A percentile compares a stretch with the other conserved stretches of the same genome.
phyloP scores from a whole-genome alignment of 1,140 invertebrate genomes.

The Heliconius melpomene region DNA sequence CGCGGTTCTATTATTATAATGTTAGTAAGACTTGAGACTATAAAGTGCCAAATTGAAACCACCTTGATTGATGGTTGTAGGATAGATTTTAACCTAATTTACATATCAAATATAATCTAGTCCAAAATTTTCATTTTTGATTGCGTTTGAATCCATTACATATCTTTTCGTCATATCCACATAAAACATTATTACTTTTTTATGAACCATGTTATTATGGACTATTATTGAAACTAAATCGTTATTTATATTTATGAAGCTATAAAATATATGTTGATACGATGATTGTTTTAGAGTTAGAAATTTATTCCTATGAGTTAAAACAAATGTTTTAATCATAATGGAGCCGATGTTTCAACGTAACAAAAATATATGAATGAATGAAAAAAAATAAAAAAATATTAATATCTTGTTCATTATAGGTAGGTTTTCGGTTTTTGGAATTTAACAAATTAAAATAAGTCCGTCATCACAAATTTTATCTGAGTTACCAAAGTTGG shows the following conservation, averaged over 20 bases:
- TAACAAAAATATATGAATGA: background rate
- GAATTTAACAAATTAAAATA: background rate
- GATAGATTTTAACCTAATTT: slow-evolving; percentile 40
- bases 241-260: slow-evolving; percentile 44
- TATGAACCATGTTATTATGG: slow-evolving; percentile 45
- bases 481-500: no score
- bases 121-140: slow-evolving; percentile 39
- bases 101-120: slow-evolving; percentile 61
- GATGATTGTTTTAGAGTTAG: slow-evolving; percentile 10
- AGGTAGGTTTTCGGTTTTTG: background rate
- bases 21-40: slow-evolving; percentile 20
- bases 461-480: no score
- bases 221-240: slow-evolving; percentile 40
- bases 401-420: background rate
- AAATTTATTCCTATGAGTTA: background rate
- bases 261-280: slow-evolving; percentile 41
- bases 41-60: slow-evolving; percentile 22
- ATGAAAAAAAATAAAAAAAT: background rate
- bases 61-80: slow-evolving; percentile 27
- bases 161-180: slow-evolving; percentile 43
- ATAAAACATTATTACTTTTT: slow-evolving; percentile 52
- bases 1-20: background rate
- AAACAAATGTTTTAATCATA: background rate
- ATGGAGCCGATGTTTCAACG: background rate
- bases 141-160: slow-evolving; percentile 39